These are phyloP conservation scores for Galerucella calmariensis DNA, from an alignment of 2,888 invertebrate genomes.

Conservation along the genomic window DNA sequence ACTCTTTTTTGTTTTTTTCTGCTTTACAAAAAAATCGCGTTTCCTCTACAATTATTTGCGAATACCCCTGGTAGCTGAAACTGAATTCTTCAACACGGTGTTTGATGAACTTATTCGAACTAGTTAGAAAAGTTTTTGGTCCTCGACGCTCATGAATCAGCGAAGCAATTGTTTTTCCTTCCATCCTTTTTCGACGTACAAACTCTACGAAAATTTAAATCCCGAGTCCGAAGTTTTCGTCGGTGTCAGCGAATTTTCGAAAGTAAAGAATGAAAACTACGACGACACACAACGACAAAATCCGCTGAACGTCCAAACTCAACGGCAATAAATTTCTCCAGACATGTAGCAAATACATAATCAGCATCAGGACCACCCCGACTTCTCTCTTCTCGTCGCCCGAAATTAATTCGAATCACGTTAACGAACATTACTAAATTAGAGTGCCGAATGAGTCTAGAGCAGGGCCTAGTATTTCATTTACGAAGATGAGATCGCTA, in stretches of 20 bases:
- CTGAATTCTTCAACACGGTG: neutral
- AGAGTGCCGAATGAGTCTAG: constrained; percentile 55
- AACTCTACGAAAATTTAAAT: constrained; percentile 18
- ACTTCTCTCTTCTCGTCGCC: constrained; percentile 46
- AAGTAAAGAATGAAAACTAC: constrained; percentile 35
- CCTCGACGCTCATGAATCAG: neutral
- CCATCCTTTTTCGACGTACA: constrained; percentile 6
- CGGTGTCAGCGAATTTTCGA: constrained; percentile 28
- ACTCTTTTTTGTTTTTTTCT: too few species aligned
- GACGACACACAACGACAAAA: constrained; percentile 36
- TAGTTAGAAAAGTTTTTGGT: neutral
- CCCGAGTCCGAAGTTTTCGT: constrained; percentile 23
- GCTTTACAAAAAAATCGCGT: too few species aligned
- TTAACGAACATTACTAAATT: constrained; percentile 64
- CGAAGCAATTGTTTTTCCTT: constrained; percentile 4
- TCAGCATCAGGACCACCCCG: constrained; percentile 52
- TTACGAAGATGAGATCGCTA: constrained; percentile 4
- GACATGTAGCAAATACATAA: constrained; percentile 64
- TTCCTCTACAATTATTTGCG: too few species aligned
- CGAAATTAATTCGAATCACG: constrained; percentile 65
- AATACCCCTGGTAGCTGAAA: too few species aligned
- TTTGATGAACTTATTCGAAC: neutral
- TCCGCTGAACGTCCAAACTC: constrained; percentile 50
- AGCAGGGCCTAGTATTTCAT: constrained; percentile 50
- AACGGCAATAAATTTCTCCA: constrained; percentile 59